phyloP scores from a whole-genome alignment of 2,113 vertebrate genomes.

The Patagioenas fasciata region DNA sequence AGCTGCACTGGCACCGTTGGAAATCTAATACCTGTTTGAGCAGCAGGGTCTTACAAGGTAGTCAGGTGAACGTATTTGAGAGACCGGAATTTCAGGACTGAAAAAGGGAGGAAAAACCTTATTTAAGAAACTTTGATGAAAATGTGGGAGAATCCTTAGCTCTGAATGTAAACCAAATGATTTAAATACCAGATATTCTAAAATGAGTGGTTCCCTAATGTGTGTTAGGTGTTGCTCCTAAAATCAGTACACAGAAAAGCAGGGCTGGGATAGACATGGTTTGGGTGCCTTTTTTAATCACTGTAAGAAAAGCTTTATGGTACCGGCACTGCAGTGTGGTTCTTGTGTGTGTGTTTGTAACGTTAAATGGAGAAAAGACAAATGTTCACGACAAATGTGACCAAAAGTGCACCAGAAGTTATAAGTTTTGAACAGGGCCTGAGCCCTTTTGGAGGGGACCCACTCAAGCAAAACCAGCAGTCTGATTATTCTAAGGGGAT shows the following conservation, averaged over 20 bases:
- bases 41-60: background rate
- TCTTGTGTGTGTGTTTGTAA: background rate
- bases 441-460: background rate
- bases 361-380: background rate
- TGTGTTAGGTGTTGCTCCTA: background rate
- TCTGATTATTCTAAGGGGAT: background rate
- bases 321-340: background rate
- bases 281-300: background rate
- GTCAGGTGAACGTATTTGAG: background rate
- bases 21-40: slow-evolving; percentile 30
- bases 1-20: background rate
- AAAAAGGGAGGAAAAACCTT: background rate
- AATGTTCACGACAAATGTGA: background rate
- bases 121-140: background rate
- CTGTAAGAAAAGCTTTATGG: background rate
- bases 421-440: background rate
- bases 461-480: background rate
- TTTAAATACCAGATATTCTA: background rate
- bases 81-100: background rate
- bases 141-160: background rate
- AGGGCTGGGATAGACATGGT: background rate
- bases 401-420: background rate
- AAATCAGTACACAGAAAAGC: background rate
- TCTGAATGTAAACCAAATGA: background rate
- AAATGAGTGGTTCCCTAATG: background rate